Base-by-base conservation (phyloP, 2,113 vertebrate genomes). In the Labeo rohita region DNA sequence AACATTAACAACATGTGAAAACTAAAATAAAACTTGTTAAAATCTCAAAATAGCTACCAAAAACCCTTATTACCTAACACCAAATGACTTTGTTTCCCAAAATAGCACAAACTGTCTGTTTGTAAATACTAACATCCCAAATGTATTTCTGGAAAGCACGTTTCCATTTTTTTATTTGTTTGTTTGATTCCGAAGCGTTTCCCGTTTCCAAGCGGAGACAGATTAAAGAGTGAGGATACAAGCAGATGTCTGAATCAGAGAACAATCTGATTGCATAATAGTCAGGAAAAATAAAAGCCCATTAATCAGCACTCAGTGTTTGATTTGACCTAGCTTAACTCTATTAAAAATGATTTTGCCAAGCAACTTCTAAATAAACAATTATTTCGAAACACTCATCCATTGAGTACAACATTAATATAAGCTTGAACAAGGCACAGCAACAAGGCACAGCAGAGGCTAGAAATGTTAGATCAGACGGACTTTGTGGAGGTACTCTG, bases 381-480 rank as follows among this genome's bases (percentile, higher is more conserved):
- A 2, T 16, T 28, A 4, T 61, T 15, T 45, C 1, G 6, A 68
- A 68, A 68, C 16, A 79, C 18, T 16, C 21, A 36, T 45, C 45
- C 68, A 47, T 9, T n/a, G 21, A 45, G 61, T 39, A n/a, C 10
- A 52, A 85, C 43, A 70, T 68, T 6, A 73, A 21, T 36, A 45
- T 36, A 47, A 56, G 49, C 56, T 54, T 49, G 54, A n/a, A n/a
- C n/a, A n/a, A n/a, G n/a, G n/a, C n/a, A n/a, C n/a, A n/a, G n/a
- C n/a, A n/a, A n/a, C n/a, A n/a, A n/a, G 74, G 23, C 50, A 43
- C 66, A 79, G 91, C 88, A 87, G 18, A 86, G 87, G 86, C 89
- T 90, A 88, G 90, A 91, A 94, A 94, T 89, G 89, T 90, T 88
- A 92, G 91, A 93, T 94, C 93, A 93, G 93, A 93, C 91, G 85